phyloP scores from a whole-genome alignment of 1,140 invertebrate genomes.

The Aphidius gifuensis region DNA sequence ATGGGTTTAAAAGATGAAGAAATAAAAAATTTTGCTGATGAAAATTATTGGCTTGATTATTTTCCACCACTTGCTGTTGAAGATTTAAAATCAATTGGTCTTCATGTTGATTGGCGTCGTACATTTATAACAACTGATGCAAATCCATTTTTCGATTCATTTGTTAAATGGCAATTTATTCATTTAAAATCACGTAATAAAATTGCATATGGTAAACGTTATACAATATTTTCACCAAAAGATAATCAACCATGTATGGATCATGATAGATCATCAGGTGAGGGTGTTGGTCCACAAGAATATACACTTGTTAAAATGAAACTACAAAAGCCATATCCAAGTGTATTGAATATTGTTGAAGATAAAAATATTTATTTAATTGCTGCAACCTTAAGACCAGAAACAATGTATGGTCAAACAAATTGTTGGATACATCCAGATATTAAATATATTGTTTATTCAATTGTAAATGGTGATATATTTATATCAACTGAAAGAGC shows the following conservation, averaged over 20 bases:
- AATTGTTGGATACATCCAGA: slow-evolving; percentile 98
- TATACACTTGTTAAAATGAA: slow-evolving; percentile 97
- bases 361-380: slow-evolving; percentile 77
- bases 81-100: slow-evolving; percentile 85
- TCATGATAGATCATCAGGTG: slow-evolving; percentile 92
- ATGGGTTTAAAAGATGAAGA: slow-evolving; percentile 87
- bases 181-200: slow-evolving; percentile 85
- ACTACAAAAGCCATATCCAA: slow-evolving; percentile 71
- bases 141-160: slow-evolving; percentile 98
- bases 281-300: slow-evolving; percentile 97
- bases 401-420: slow-evolving; percentile 99
- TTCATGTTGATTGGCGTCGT: slow-evolving; percentile 95
- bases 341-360: slow-evolving; percentile 61
- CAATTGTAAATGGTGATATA: slow-evolving; percentile 65
- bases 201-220: slow-evolving; percentile 95
- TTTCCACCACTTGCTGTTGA: slow-evolving; percentile 88
- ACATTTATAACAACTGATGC: slow-evolving; percentile 97
- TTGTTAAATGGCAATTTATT: slow-evolving; percentile 95
- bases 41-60: slow-evolving; percentile 90
- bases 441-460: slow-evolving; percentile 87
- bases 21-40: slow-evolving; percentile 90
- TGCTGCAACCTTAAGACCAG: slow-evolving; percentile 95
- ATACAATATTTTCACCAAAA: slow-evolving; percentile 94
- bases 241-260: slow-evolving; percentile 99
- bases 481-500: slow-evolving; percentile 86